Conservation (phyloP, 2,888 invertebrate genomes). For the Imbricaverruca yamaguchii region DNA sequence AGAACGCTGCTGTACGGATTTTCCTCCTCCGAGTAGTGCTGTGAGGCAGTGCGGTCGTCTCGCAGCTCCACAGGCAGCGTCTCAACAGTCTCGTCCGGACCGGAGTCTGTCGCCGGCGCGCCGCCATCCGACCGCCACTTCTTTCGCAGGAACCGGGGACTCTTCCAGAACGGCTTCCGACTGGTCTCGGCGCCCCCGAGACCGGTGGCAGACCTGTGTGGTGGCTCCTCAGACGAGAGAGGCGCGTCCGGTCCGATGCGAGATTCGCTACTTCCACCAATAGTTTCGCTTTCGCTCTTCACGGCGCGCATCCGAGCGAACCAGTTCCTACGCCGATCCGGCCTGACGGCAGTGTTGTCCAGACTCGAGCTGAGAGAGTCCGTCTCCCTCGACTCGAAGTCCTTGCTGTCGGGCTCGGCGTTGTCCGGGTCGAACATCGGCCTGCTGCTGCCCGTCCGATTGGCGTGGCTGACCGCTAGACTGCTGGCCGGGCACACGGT, state of each 20-base stretch:
- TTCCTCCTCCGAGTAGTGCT: background rate
- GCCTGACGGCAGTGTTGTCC: background rate
- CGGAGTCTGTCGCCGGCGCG: background rate
- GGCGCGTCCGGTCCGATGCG: too few species aligned
- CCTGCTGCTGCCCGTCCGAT: background rate
- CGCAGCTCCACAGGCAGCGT: background rate
- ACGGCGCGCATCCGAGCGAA: background rate
- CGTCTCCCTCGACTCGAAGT: background rate
- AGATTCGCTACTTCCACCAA: background rate
- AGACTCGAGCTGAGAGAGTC: background rate
- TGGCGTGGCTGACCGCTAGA: background rate
- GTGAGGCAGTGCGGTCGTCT: background rate
- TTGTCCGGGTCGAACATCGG: background rate
- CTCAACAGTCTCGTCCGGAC: background rate
- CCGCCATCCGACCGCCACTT: background rate
- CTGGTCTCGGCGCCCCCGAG: background rate
- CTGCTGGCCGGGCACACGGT: too few species aligned
- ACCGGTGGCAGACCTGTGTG: background rate
- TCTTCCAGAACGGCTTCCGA: conserved; percentile 7
- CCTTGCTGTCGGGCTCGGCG: background rate
- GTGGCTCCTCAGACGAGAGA: background rate
- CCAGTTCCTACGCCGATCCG: background rate
- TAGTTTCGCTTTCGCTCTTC: background rate
- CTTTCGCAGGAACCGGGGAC: background rate
- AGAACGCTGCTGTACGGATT: background rate